Conservation (phyloP, 30 jellyfish, hydroid and myxozoan genomes). For the Cassiopea andromeda region DNA sequence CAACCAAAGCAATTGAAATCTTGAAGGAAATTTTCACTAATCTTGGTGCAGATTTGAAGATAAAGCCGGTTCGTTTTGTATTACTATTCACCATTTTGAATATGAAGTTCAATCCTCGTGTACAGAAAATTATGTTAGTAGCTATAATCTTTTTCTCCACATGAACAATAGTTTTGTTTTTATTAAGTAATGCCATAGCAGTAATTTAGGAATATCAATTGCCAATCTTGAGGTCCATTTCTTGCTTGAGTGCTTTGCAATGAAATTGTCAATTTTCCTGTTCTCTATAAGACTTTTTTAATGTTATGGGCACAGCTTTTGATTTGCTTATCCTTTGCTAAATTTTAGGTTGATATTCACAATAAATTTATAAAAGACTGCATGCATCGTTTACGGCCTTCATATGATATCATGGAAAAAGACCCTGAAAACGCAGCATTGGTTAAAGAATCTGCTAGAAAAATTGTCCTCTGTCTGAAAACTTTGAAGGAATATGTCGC, state of each 20-base stretch:
- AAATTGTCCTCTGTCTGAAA: conserved; percentile 79
- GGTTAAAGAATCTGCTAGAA: conserved; percentile 75
- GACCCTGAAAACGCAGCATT: conserved; percentile 38
- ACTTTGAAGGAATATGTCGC: conserved; percentile 88
- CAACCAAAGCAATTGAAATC: conserved; percentile 86
- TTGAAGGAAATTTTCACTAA: conserved; percentile 87
- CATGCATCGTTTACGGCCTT: conserved; percentile 77
- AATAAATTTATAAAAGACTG: conserved; percentile 81
- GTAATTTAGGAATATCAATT: too few species aligned
- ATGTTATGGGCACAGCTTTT: too few species aligned
- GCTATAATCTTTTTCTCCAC: too few species aligned
- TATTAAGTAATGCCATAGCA: too few species aligned
- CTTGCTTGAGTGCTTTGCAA: too few species aligned
- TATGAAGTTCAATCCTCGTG: background rate
- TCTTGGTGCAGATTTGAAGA: conserved; percentile 75
- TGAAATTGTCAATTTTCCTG: too few species aligned
- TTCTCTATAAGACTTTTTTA: too few species aligned
- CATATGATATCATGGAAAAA: conserved; percentile 69
- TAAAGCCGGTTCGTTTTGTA: conserved; percentile 72
- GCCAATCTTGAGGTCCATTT: too few species aligned
- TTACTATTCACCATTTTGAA: background rate
- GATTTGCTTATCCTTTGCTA: background rate
- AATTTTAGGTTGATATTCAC: conserved; percentile 81
- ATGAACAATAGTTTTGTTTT: too few species aligned
- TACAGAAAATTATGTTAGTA: too few species aligned